These are phyloP conservation scores for Psephotus haematonotus DNA, from an alignment of 2,113 vertebrate genomes.

Conservation along the genomic window DNA sequence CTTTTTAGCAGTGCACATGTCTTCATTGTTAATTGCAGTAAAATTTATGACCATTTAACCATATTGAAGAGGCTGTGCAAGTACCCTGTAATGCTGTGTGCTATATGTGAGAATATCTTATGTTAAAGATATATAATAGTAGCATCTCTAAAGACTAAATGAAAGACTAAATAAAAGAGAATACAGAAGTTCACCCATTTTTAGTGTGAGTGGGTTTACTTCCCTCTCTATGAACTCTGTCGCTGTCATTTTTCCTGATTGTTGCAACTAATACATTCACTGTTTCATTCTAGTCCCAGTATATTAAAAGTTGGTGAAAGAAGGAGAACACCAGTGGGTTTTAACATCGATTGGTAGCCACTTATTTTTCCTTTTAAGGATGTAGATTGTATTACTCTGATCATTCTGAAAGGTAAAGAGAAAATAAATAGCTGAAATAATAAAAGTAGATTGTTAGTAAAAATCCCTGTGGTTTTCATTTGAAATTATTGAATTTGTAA, in stretches of 20 bases:
- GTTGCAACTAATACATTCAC: not conserved
- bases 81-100: not conserved
- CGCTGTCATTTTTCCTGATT: not conserved
- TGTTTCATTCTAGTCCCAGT: not conserved
- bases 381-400: not conserved
- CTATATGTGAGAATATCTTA: not conserved
- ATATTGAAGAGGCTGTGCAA: not conserved
- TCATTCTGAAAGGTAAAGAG: not conserved
- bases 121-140: not conserved
- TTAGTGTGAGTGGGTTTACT: not conserved
- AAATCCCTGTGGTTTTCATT: not conserved
- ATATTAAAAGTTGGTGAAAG: not conserved
- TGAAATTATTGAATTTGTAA: not conserved
- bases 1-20: not conserved
- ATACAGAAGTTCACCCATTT: not conserved
- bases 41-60: not conserved
- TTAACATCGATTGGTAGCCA: not conserved
- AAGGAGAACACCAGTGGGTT: not conserved
- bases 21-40: not conserved
- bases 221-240: not conserved
- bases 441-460: not conserved
- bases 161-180: not conserved
- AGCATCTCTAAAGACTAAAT: not conserved
- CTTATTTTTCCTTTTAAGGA: not conserved
- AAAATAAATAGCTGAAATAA: not conserved